Conservation (phyloP, 2,888 invertebrate species). For the Troides aeacus region DNA sequence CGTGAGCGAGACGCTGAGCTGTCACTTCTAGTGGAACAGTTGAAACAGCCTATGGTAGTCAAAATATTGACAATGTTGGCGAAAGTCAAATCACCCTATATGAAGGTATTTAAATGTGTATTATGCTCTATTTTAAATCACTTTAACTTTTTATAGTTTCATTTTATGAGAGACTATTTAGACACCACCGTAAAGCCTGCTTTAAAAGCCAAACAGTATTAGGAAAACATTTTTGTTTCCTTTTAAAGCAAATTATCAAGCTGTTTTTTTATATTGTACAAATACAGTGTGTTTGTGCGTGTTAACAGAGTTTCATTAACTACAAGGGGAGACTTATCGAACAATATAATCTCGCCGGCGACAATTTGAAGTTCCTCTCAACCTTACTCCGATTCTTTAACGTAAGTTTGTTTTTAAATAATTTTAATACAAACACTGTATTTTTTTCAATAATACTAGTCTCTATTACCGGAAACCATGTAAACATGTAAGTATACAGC, state of each 20-base stretch:
- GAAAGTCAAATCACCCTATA: constrained; percentile 73
- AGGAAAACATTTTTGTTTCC: too few relatives aligned
- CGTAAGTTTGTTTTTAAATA: constrained; percentile 49
- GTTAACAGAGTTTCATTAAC: constrained; percentile 76
- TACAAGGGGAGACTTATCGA: constrained; percentile 82
- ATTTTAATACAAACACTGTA: not conserved
- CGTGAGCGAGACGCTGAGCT: constrained; percentile 88
- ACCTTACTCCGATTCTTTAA: constrained; percentile 87
- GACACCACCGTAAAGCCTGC: too few relatives aligned
- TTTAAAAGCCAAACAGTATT: too few relatives aligned
- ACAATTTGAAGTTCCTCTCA: constrained; percentile 88
- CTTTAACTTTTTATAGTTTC: too few relatives aligned
- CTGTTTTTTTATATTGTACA: too few relatives aligned
- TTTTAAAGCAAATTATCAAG: too few relatives aligned
- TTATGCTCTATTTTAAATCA: not conserved
- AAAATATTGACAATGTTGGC: constrained; percentile 81
- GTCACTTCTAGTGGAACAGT: constrained; percentile 88
- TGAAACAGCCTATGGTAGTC: constrained; percentile 85
- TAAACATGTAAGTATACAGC: too few relatives aligned
- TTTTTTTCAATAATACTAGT: not conserved
- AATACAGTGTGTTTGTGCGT: too few relatives aligned
- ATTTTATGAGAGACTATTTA: too few relatives aligned
- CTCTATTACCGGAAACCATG: too few relatives aligned
- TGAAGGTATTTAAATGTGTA: constrained; percentile 48
- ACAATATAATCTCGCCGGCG: constrained; percentile 85